Percentiles rank a stretch among this genome's conserved stretches.
Conservation (phyloP, 1,140 invertebrate genomes). For the Elysia chlorotica region DNA sequence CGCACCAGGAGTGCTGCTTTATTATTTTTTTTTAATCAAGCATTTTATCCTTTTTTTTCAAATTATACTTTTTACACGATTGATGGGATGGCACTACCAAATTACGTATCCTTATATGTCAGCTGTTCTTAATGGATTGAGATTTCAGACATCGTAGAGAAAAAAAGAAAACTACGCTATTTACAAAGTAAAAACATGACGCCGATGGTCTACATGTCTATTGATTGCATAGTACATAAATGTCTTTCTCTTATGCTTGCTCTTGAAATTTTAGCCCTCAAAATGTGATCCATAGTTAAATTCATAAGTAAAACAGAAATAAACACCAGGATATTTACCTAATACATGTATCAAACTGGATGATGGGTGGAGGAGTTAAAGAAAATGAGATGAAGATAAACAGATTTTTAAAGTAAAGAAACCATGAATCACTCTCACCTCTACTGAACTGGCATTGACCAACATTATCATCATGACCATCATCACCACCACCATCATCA, state of each 20-base stretch:
- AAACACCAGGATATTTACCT: not conserved
- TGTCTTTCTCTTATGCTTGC: too few relatives aligned
- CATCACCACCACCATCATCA: not conserved
- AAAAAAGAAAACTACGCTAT: not conserved
- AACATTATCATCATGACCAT: not conserved
- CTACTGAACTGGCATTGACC: too few relatives aligned
- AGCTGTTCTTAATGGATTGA: slow-evolving; percentile 19
- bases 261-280: not conserved
- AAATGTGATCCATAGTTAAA: not conserved
- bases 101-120: slow-evolving; percentile 83
- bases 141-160: not conserved
- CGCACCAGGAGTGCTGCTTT: not conserved
- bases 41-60: slow-evolving; percentile 27
- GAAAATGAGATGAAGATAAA: too few relatives aligned
- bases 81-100: slow-evolving; percentile 83
- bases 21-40: not conserved
- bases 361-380: too few relatives aligned
- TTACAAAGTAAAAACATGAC: not conserved
- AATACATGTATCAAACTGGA: too few relatives aligned
- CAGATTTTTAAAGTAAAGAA: too few relatives aligned
- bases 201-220: too few relatives aligned
- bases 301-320: not conserved
- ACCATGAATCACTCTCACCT: too few relatives aligned
- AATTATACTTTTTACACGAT: too few relatives aligned
- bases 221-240: too few relatives aligned